Percentiles rank a stretch among this genome's conserved stretches.
phyloP scores from a whole-genome alignment of 2,888 invertebrate genomes.

The Cosmorhoe ocellata region DNA sequence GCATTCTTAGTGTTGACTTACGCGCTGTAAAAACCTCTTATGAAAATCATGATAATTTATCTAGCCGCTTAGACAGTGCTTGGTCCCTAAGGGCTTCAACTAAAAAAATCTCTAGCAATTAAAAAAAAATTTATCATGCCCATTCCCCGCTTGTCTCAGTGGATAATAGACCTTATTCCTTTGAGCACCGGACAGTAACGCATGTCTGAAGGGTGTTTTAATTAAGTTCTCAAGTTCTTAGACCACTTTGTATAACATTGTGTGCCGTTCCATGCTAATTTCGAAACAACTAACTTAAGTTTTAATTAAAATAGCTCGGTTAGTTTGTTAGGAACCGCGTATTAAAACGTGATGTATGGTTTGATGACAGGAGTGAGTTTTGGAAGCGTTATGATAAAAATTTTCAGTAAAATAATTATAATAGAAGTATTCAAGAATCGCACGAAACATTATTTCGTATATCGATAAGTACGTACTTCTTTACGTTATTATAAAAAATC shows the following conservation, averaged over 20 bases:
- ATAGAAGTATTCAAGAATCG: too few species aligned
- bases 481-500: too few species aligned
- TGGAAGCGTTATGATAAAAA: conserved; percentile 12
- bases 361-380: conserved; percentile 28
- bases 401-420: neutral
- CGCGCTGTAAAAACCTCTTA: too few species aligned
- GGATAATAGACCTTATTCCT: conserved; percentile 1
- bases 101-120: too few species aligned
- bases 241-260: conserved; percentile 43
- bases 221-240: conserved; percentile 55
- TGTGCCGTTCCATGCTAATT: conserved; percentile 44
- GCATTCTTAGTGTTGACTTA: too few species aligned
- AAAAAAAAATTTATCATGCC: too few species aligned
- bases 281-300: conserved; percentile 50
- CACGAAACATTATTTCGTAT: too few species aligned
- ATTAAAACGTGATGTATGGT: conserved; percentile 34
- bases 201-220: conserved; percentile 44
- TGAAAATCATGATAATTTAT: too few species aligned
- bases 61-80: too few species aligned
- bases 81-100: too few species aligned
- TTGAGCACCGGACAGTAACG: conserved; percentile 32
- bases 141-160: neutral
- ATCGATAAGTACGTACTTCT: too few species aligned
- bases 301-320: conserved; percentile 54
- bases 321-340: conserved; percentile 39